These are phyloP conservation scores for Amphibalanus amphitrite DNA, from an alignment of 1,140 invertebrate genomes.

Conservation along the genomic window DNA sequence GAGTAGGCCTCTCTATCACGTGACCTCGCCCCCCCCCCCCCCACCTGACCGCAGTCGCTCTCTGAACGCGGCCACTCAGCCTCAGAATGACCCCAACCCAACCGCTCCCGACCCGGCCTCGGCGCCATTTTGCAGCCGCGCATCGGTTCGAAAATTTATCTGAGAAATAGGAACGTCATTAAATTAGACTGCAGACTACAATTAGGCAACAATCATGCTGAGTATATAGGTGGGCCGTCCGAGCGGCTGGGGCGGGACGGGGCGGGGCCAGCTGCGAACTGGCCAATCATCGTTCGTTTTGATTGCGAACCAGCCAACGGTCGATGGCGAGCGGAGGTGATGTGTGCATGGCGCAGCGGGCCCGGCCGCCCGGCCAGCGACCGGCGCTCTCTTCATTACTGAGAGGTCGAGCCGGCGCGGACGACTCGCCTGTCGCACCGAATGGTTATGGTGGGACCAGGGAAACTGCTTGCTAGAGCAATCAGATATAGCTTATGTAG, in stretches of 20 bases:
- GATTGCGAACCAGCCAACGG: background rate
- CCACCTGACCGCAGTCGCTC: background rate
- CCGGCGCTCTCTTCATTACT: background rate
- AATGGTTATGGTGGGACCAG: no score
- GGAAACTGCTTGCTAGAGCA: no score
- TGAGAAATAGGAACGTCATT: constrained; percentile 25
- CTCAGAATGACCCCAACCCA: background rate
- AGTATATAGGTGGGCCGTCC: background rate
- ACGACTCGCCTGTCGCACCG: no score
- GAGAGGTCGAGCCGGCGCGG: no score
- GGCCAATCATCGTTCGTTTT: background rate
- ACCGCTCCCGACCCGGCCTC: no score
- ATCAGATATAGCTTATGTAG: no score
- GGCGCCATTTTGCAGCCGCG: background rate
- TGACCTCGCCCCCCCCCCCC: no score
- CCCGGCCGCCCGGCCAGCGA: no score
- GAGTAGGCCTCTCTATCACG: no score
- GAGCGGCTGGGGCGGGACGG: no score
- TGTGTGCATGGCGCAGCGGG: background rate
- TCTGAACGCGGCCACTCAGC: background rate
- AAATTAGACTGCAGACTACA: constrained; percentile 20
- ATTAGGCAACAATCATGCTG: constrained; percentile 10
- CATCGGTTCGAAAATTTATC: constrained; percentile 4
- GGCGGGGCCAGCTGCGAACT: background rate
- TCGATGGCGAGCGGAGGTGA: background rate